These are phyloP conservation scores for Channallabes apus DNA, from an alignment of 2,797 vertebrate species.

Conservation along the genomic window DNA sequence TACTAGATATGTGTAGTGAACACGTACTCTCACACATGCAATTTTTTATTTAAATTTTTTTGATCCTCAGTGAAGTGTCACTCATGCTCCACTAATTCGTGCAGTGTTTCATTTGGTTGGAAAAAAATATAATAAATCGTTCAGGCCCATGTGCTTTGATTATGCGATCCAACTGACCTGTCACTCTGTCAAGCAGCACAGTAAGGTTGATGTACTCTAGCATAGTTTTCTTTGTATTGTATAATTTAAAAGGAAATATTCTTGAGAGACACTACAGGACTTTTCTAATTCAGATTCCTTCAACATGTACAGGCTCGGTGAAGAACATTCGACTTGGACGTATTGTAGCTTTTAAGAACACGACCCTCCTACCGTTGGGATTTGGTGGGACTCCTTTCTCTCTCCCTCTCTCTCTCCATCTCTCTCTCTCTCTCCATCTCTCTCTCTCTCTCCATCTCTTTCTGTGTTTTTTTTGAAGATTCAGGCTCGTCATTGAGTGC, in stretches of 20 bases:
- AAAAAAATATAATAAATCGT: conserved; percentile 2
- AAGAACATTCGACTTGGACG: conserved; percentile 19
- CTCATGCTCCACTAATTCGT: conserved; percentile 61
- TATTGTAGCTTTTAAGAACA: conserved; percentile 46
- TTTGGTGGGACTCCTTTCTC: background rate
- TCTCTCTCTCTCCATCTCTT: background rate
- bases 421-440: no score
- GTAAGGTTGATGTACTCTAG: conserved; percentile 43
- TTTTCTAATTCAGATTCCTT: conserved; percentile 33
- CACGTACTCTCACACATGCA: conserved; percentile 12
- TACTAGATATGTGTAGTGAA: conserved; percentile 49
- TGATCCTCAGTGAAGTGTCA: conserved; percentile 61
- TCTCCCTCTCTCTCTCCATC: background rate
- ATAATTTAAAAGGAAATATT: conserved; percentile 45
- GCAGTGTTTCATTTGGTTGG: conserved; percentile 23
- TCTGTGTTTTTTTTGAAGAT: background rate
- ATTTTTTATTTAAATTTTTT: background rate
- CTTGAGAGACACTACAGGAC: conserved; percentile 56
- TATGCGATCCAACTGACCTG: conserved; percentile 41
- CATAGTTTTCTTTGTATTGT: conserved; percentile 48
- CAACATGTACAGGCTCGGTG: conserved; percentile 41
- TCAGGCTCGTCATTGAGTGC: background rate
- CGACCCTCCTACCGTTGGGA: conserved; percentile 37
- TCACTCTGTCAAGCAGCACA: conserved; percentile 38
- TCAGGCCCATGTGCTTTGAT: conserved; percentile 35